Evolutionary conservation across 2,888 invertebrate genomes (phyloP).

Genomic region (Meteorus cinctellus): DNA sequence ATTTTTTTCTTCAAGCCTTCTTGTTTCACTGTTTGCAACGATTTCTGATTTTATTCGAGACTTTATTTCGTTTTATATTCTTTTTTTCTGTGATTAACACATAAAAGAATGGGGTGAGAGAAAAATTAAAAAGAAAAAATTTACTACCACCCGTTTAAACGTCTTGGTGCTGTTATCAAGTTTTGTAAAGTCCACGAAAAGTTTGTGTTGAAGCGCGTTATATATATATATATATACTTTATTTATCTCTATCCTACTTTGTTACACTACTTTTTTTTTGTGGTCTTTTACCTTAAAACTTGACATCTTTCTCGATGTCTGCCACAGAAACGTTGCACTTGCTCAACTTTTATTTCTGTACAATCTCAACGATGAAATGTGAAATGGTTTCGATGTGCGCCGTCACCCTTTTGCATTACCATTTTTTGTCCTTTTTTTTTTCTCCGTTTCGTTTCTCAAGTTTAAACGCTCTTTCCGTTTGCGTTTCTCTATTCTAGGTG

Average conservation of each 20-base stretch:
- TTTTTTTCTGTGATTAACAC: not conserved
- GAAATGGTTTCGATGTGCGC: conserved; percentile 6
- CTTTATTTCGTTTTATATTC: conserved; percentile 12
- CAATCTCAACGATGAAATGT: conserved; percentile 14
- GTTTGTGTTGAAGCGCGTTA: conserved; percentile 5
- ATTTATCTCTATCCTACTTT: not conserved
- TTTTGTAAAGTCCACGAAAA: conserved; percentile 38
- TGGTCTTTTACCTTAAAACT: conserved; percentile 12
- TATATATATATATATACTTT: conserved; percentile 17
- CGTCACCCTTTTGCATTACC: conserved; percentile 1
- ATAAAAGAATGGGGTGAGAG: not conserved
- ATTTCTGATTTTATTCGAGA: conserved; percentile 12
- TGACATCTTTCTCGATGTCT: conserved; percentile 16
- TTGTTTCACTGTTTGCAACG: not conserved
- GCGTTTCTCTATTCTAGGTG: not conserved
- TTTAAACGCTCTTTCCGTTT: not conserved
- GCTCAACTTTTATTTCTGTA: not conserved
- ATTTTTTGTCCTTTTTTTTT: conserved; percentile 2
- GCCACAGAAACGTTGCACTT: conserved; percentile 15
- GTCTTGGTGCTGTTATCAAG: conserved; percentile 42
- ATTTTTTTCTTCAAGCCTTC: conserved; percentile 43
- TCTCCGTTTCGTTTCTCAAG: not conserved
- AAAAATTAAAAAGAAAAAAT: conserved; percentile 27
- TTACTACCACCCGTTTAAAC: conserved; percentile 28
- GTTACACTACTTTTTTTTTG: conserved; percentile 21